Base-by-base conservation (phyloP, 1,140 invertebrate species). In the Adelges cooleyi region DNA sequence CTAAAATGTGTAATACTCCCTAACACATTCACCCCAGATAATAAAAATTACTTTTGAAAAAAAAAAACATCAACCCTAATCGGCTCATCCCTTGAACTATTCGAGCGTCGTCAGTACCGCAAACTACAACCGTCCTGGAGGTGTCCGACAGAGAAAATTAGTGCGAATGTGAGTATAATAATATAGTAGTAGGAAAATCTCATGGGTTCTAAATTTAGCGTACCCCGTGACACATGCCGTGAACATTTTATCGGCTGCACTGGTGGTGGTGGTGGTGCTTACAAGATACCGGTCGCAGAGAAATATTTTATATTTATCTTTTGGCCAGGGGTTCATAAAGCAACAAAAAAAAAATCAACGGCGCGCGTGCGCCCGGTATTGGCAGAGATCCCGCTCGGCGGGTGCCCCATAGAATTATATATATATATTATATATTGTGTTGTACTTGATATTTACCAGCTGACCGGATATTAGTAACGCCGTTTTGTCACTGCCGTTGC, bases 321-420 rank as follows among this genome's bases (percentile, higher is more conserved):
- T 62, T 62, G 56, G 56, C 56, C 56, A 62, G 56, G 56, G 56
- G 56, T 62, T 62, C 56, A 25, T 62, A 62, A 48, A 59, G 27
- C 25, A 44, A 25, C 38, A 54, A 9, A 33, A 51, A 13, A 53
- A 38, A 54, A 54, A 22, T 40, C 20, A n/a, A n/a, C n/a, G 1
- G 27, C n/a, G 50, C 29, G 2, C 20, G 53, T 23, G 23, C 53
- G 49, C 25, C 36, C 40, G n/a, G 23, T 42, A 59, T 59, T 59
- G 53, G 53, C 53, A 62, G 17, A 18, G 42, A 48, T 62, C n/a
- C 42, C 25, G 27, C 13, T 23, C 53, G 40, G 46, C 42, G 38
- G 25, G 27, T 48, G n/a, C n/a, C n/a, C n/a, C n/a, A n/a, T n/a
- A n/a, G n/a, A n/a, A n/a, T n/a, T n/a, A n/a, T n/a, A n/a, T n/a